Conservation (phyloP, 2,888 invertebrate species). For the Patella pellucida region DNA sequence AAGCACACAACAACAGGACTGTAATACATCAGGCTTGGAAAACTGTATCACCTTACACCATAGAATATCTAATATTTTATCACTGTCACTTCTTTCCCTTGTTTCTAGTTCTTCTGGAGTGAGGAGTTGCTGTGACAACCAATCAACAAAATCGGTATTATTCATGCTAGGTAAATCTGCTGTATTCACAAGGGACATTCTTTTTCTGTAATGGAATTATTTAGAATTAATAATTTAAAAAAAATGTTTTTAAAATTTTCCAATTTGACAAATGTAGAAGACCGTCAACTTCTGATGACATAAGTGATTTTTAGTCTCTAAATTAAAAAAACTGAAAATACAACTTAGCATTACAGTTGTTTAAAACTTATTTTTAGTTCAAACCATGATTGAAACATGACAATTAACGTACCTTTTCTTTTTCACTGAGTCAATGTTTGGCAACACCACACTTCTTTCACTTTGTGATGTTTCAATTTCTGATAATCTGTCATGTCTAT, state of each 20-base stretch:
- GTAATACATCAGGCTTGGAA: slow-evolving; percentile 40
- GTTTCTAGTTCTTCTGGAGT: slow-evolving; percentile 25
- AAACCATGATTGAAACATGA: too few relatives aligned
- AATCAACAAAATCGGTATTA: slow-evolving; percentile 43
- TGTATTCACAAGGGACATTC: slow-evolving; percentile 31
- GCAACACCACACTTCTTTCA: not conserved
- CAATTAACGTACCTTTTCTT: not conserved
- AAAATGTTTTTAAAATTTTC: not conserved
- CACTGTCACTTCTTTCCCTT: slow-evolving; percentile 20
- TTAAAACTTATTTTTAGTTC: too few relatives aligned
- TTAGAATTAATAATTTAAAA: not conserved
- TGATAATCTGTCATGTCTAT: slow-evolving; percentile 16
- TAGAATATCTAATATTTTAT: slow-evolving; percentile 52
- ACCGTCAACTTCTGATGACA: too few relatives aligned
- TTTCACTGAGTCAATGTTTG: not conserved
- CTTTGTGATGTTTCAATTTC: not conserved
- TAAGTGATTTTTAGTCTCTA: too few relatives aligned
- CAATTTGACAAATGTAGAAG: not conserved
- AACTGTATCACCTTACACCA: slow-evolving; percentile 64
- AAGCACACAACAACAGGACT: slow-evolving; percentile 60
- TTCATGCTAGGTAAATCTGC: slow-evolving; percentile 44
- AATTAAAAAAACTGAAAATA: too few relatives aligned
- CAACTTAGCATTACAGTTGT: too few relatives aligned
- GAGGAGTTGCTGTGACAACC: slow-evolving; percentile 52
- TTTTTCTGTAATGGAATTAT: slow-evolving; percentile 16